Percentiles rank a stretch among this genome's conserved stretches.
phyloP scores from a whole-genome alignment of 2,113 vertebrate species.

The Antechinus flavipes region DNA sequence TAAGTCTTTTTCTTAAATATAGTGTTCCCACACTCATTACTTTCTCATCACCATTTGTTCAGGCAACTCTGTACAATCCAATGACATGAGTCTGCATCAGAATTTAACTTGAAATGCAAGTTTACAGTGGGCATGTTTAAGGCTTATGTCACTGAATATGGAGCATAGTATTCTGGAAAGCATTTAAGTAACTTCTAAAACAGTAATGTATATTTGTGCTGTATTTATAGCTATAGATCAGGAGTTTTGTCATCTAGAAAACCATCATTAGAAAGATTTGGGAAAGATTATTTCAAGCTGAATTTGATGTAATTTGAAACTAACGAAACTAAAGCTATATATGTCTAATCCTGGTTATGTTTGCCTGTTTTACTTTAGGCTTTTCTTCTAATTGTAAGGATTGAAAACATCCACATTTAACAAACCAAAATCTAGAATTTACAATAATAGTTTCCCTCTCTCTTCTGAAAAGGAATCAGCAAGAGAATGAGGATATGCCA shows the following conservation, averaged over 20 bases:
- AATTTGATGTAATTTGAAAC: constrained; percentile 21
- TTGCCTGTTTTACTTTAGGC: constrained; percentile 11
- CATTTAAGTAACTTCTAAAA: not conserved
- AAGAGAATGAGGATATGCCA: not conserved
- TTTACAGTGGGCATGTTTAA: not conserved
- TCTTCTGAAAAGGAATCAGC: not conserved
- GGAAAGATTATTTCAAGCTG: not conserved
- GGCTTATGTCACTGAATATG: not conserved
- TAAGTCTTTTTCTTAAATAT: not conserved
- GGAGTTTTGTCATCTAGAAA: not conserved
- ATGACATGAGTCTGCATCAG: not conserved
- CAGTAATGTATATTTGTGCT: not conserved
- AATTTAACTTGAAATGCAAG: not conserved
- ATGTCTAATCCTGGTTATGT: not conserved
- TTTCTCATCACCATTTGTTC: not conserved
- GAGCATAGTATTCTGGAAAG: not conserved
- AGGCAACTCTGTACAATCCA: not conserved
- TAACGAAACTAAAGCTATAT: constrained; percentile 35
- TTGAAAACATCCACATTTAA: constrained; percentile 29
- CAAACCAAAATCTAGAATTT: not conserved
- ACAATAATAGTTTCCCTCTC: not conserved
- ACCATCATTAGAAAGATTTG: constrained; percentile 2
- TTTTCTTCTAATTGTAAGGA: not conserved
- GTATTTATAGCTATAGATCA: not conserved
- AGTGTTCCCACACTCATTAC: not conserved